phyloP scores from a whole-genome alignment of 1,140 invertebrate species.

The Chionoecetes opilio region DNA sequence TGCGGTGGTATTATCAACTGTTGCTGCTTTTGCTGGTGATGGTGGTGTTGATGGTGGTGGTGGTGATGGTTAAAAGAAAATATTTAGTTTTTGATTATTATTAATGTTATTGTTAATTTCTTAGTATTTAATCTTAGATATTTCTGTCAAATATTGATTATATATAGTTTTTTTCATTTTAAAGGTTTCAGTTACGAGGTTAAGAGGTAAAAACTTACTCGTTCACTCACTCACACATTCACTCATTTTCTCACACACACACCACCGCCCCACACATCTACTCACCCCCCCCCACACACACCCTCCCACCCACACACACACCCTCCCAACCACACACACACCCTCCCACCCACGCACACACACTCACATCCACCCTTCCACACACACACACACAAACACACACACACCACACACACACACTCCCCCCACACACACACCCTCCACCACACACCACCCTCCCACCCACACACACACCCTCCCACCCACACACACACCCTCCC shows the following conservation, averaged over 20 bases:
- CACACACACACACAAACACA: background rate
- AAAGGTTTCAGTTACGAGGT: no score
- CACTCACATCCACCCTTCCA: background rate
- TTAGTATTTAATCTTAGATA: no score
- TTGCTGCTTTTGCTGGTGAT: background rate
- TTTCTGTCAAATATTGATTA: no score
- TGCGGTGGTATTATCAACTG: conserved; percentile 30
- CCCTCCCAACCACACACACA: no score
- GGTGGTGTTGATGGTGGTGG: background rate
- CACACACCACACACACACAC: background rate
- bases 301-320: background rate
- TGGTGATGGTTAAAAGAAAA: background rate
- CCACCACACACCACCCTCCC: no score
- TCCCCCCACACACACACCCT: no score
- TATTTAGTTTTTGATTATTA: background rate
- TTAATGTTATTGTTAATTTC: no score
- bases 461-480: background rate
- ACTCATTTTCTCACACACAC: no score
- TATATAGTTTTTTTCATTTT: no score
- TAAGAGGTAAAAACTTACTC: no score
- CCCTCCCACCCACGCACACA: background rate
- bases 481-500: background rate
- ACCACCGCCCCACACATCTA: no score
- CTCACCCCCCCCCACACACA: background rate
- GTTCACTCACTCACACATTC: background rate